phyloP scores from a whole-genome alignment of 2,113 vertebrate species.

The Tiliqua scincoides region DNA sequence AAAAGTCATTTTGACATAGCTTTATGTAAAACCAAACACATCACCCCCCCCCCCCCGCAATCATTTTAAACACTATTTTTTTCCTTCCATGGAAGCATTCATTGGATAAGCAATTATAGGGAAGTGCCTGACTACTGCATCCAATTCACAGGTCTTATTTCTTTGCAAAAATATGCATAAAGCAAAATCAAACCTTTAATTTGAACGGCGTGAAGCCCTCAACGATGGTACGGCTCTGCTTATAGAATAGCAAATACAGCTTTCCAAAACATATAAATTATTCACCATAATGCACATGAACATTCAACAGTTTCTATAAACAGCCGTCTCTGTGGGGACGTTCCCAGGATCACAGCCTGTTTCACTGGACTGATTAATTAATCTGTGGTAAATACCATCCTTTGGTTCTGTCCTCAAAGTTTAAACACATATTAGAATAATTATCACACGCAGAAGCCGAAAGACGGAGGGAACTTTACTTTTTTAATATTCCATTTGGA shows the following conservation, averaged over 20 bases:
- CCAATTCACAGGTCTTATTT: not conserved
- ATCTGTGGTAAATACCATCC: constrained; percentile 11
- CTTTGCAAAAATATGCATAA: not conserved
- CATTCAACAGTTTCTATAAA: constrained; percentile 15
- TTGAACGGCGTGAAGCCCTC: not conserved
- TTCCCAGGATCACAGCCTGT: constrained; percentile 26
- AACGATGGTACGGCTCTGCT: not conserved
- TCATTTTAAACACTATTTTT: not conserved
- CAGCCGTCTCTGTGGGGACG: constrained; percentile 7
- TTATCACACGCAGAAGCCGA: not conserved
- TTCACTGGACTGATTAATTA: constrained; percentile 24
- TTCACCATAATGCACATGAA: constrained; percentile 4
- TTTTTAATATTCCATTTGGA: not conserved
- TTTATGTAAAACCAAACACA: not conserved
- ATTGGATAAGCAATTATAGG: not conserved
- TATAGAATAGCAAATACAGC: not conserved
- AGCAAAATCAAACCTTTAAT: not conserved
- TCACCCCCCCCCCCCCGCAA: not conserved
- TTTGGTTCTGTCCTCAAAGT: constrained; percentile 17
- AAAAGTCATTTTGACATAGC: not conserved
- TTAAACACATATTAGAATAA: constrained; percentile 19
- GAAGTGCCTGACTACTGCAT: not conserved
- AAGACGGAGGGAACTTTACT: not conserved
- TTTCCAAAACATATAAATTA: constrained; percentile 22
- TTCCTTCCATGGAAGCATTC: not conserved